Evolutionary conservation across 2,113 vertebrate species (phyloP).

Genomic region (Onychostruthus taczanowskii): DNA sequence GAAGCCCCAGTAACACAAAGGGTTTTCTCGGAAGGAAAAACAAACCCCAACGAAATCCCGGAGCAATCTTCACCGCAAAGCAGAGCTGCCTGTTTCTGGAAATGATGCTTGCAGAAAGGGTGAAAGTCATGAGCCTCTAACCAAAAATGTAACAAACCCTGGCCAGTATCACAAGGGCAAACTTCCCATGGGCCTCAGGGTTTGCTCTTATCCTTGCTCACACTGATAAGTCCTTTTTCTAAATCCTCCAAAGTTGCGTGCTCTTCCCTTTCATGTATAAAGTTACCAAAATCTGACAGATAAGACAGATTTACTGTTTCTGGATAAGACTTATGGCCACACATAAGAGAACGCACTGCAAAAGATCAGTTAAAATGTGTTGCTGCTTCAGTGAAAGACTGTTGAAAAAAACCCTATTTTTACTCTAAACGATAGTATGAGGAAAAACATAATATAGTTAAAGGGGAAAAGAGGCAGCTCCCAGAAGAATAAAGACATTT

Average conservation of each 20-base stretch:
- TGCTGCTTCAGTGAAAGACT: background rate
- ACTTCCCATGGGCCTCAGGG: slow-evolving; percentile 12
- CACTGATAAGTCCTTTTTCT: slow-evolving; percentile 16
- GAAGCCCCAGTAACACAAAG: background rate
- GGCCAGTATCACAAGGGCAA: background rate
- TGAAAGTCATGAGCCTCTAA: background rate
- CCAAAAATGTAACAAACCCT: slow-evolving; percentile 16
- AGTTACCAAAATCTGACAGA: slow-evolving; percentile 50
- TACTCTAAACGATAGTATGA: background rate
- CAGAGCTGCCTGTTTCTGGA: background rate
- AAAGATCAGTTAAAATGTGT: slow-evolving; percentile 21
- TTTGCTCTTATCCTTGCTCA: slow-evolving; percentile 1
- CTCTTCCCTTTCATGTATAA: slow-evolving; percentile 43
- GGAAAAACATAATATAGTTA: background rate
- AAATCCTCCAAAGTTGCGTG: slow-evolving; percentile 19
- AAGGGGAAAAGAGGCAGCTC: background rate
- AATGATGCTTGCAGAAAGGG: background rate
- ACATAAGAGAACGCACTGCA: background rate
- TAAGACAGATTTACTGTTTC: slow-evolving; percentile 23
- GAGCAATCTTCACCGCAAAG: background rate
- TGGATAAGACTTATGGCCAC: background rate
- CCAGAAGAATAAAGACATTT: background rate
- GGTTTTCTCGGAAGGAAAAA: background rate
- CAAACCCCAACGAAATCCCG: slow-evolving; percentile 31
- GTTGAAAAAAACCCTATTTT: background rate